Conservation (phyloP, 2,113 vertebrate species). For the Oostethus manadensis region DNA sequence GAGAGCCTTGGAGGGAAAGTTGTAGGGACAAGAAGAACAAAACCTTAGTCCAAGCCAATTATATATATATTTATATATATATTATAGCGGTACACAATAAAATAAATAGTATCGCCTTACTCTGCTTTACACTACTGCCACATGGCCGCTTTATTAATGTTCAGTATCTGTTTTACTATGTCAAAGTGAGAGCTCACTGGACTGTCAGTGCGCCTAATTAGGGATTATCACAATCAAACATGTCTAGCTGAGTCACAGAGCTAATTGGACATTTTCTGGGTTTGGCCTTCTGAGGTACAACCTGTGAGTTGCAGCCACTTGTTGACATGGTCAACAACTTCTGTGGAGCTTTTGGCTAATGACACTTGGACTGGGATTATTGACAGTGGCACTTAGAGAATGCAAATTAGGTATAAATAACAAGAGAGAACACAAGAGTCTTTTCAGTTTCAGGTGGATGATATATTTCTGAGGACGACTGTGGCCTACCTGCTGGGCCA, state of each 20-base stretch:
- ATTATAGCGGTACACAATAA: too few relatives aligned
- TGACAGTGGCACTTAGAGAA: constrained; percentile 12
- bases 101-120: too few relatives aligned
- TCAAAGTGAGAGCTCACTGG: background rate
- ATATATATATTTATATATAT: too few relatives aligned
- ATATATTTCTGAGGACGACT: background rate
- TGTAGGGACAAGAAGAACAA: background rate
- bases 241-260: background rate
- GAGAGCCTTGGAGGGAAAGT: constrained; percentile 45
- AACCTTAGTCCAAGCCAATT: background rate
- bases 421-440: background rate
- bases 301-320: constrained; percentile 19
- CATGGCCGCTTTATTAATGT: background rate
- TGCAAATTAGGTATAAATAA: background rate
- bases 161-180: background rate
- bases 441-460: background rate
- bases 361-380: constrained; percentile 11
- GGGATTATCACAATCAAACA: constrained; percentile 32
- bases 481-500: constrained; percentile 61
- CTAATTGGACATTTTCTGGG: constrained; percentile 37
- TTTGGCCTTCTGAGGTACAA: constrained; percentile 17
- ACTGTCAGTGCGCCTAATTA: constrained; percentile 3
- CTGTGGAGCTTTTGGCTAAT: constrained; percentile 12
- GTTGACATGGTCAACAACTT: constrained; percentile 29
- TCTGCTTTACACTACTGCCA: background rate